Percentiles rank a stretch among this genome's conserved stretches.
Evolutionary conservation across 2,888 invertebrate species (phyloP).

Genomic region (Drosophila recens): DNA sequence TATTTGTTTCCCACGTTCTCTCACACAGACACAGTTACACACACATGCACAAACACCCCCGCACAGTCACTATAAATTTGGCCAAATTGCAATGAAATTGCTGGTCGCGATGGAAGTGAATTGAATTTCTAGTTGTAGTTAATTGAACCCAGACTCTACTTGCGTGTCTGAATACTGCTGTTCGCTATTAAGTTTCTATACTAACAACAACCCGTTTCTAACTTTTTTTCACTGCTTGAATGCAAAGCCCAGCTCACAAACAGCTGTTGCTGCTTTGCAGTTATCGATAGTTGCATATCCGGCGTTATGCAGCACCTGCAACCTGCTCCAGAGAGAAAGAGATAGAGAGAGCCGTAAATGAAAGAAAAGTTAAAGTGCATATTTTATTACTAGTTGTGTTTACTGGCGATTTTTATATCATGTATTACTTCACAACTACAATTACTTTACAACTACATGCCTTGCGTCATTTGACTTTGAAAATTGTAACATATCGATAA

Average conservation of each 20-base stretch:
- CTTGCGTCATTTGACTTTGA: conserved; percentile 9
- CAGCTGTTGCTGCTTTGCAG: conserved; percentile 51
- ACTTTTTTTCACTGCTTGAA: conserved; percentile 57
- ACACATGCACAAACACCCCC: conserved; percentile 49
- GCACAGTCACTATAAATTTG: conserved; percentile 32
- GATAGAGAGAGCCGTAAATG: background rate
- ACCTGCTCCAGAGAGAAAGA: background rate
- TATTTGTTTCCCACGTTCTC: conserved; percentile 39
- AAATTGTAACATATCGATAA: conserved; percentile 45
- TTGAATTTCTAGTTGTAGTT: conserved; percentile 15
- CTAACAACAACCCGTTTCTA: conserved; percentile 69
- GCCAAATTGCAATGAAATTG: conserved; percentile 17
- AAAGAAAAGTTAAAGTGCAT: background rate
- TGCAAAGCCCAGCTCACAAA: conserved; percentile 65
- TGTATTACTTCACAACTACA: too few species aligned
- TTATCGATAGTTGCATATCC: conserved; percentile 52
- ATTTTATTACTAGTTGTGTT: background rate
- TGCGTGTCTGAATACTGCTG: conserved; percentile 30
- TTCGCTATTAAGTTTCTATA: conserved; percentile 58
- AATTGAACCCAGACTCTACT: conserved; percentile 17
- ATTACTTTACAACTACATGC: too few species aligned
- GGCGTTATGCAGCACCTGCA: conserved; percentile 38
- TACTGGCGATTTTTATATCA: background rate
- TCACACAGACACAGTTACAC: conserved; percentile 9
- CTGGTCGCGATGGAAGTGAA: background rate